Base-by-base conservation (phyloP, 2,888 invertebrate genomes). In the Hyalella azteca region DNA sequence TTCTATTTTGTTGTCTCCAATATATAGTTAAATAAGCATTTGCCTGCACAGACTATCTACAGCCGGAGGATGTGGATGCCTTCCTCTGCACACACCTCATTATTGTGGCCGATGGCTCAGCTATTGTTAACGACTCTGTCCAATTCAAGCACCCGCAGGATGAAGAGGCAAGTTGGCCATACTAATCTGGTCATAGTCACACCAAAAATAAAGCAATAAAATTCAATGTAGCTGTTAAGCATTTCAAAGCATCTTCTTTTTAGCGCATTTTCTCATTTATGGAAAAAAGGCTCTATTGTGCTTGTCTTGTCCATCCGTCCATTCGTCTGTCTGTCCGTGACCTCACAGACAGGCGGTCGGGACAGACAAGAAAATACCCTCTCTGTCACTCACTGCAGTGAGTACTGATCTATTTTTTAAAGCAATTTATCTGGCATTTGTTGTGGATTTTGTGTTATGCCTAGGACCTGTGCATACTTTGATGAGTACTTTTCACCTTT, bases 21-120 rank as follows among this genome's bases (percentile, higher is more conserved):
- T n/a, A n/a, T n/a, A n/a, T n/a, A n/a, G n/a, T n/a, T n/a, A n/a
- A n/a, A n/a, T n/a, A n/a, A n/a, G n/a, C n/a, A n/a, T n/a, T n/a
- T n/a, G n/a, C n/a, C n/a, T n/a, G n/a, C n/a, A n/a, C 54, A 54
- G 54, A 54, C 19, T 22, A 54, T 22, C 54, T 66, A 4, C 66
- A 66, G 39, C 66, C 93, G 7, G 86, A 88, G 48, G 88, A 90
- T 85, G 90, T 95, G 41, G 91, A 93, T 86, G 91, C 94, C 36
- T 88, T 90, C 86, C 89, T 95, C 80, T 96, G 95, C 87, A 94
- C 95, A 0, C 95, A 95, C 88, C 91, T 95, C 82, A 94, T 94
- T 87, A 89, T 94, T 80, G 95, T 54, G 54, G 66, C 66, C 19
- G 39, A 5, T 4, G 66, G 66, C 19, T 11, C 36, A 2, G 36